These are phyloP conservation scores for Chironomus riparius DNA, from an alignment of 2,888 invertebrate genomes.

Conservation along the genomic window DNA sequence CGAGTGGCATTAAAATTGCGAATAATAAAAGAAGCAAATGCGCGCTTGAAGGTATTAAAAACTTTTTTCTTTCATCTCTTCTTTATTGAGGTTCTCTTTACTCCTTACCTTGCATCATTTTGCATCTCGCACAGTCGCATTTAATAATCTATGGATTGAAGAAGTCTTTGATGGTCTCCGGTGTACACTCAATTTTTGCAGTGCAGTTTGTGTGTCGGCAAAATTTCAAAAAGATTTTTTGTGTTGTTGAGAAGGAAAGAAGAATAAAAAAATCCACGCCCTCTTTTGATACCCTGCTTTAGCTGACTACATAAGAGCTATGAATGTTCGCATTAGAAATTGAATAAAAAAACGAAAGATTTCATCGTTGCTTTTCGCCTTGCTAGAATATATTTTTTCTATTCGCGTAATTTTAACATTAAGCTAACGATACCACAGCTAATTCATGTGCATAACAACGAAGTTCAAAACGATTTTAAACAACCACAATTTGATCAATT, in stretches of 20 bases:
- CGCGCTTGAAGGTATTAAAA: neutral
- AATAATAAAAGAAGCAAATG: neutral
- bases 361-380: no score
- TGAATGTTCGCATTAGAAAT: no score
- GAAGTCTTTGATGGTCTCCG: neutral
- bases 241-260: neutral
- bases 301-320: neutral
- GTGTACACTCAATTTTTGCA: neutral
- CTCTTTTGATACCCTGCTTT: slow-evolving; percentile 4
- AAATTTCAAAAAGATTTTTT: neutral
- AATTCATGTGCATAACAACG: no score
- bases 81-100: neutral
- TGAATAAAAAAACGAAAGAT: no score
- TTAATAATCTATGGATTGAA: neutral
- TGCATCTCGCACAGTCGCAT: neutral
- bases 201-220: neutral
- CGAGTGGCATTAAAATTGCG: slow-evolving; percentile 5
- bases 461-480: neutral
- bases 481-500: slow-evolving; percentile 2
- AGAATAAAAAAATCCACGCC: neutral
- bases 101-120: no score
- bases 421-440: no score
- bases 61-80: neutral
- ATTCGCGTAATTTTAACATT: no score
- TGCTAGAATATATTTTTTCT: no score